A percentile compares a stretch with the other conserved stretches of the same genome.
phyloP scores from a whole-genome alignment of 2,888 invertebrate species.

The Synergus japonicus region DNA sequence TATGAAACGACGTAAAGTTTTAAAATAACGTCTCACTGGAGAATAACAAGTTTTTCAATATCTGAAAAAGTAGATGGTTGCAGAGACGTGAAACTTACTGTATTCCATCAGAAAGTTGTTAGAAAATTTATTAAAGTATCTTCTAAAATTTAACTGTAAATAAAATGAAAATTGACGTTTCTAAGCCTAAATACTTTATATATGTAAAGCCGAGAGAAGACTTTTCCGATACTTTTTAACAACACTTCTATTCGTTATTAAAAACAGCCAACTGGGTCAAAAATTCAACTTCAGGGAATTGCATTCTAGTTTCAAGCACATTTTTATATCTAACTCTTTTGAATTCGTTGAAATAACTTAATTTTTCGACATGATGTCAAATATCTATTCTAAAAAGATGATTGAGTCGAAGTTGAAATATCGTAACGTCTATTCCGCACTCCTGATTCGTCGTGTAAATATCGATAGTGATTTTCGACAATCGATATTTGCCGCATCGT shows the following conservation, averaged over 20 bases:
- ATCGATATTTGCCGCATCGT: too few relatives aligned
- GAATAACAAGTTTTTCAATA: constrained; percentile 31
- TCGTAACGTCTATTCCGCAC: too few relatives aligned
- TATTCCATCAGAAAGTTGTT: not conserved
- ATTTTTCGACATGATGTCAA: not conserved
- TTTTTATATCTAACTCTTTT: not conserved
- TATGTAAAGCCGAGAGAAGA: not conserved
- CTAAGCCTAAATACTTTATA: not conserved
- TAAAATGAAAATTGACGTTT: not conserved
- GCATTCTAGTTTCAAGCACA: constrained; percentile 1
- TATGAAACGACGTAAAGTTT: constrained; percentile 2
- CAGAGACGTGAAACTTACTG: not conserved
- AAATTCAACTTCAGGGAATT: not conserved
- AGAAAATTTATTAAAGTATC: not conserved
- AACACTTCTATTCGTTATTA: not conserved
- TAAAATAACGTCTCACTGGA: constrained; percentile 11
- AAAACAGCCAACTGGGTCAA: not conserved
- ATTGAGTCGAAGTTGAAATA: too few relatives aligned
- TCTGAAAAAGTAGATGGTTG: not conserved
- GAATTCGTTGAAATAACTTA: not conserved
- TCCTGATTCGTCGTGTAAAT: too few relatives aligned
- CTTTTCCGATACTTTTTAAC: not conserved
- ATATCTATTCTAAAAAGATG: too few relatives aligned
- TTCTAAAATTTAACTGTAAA: not conserved
- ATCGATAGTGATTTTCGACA: too few relatives aligned